These are phyloP conservation scores for Aphodius sticticus DNA, from an alignment of 2,888 invertebrate genomes.

Conservation along the genomic window DNA sequence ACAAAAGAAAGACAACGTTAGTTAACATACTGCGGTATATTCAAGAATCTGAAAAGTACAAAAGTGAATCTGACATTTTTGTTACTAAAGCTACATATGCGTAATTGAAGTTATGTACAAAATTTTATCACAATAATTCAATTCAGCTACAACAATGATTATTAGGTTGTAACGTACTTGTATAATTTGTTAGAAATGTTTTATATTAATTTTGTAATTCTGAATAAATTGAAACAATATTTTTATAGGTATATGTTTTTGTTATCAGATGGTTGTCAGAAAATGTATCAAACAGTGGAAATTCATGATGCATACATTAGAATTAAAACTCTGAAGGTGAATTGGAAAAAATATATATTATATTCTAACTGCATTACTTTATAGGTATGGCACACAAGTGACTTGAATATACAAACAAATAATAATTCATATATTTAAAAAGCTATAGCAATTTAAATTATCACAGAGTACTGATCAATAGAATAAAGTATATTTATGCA, in stretches of 20 bases:
- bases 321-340: neutral
- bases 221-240: neutral
- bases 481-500: neutral
- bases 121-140: conserved; percentile 4
- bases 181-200: neutral
- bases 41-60: neutral
- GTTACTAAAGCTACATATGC: neutral
- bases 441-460: neutral
- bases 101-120: neutral
- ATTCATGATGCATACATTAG: neutral
- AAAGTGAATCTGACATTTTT: conserved; percentile 4
- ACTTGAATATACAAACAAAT: neutral
- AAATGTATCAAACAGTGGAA: neutral
- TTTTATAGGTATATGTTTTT: neutral
- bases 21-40: neutral
- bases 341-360: neutral
- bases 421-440: neutral
- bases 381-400: neutral
- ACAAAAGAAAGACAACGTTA: conserved; percentile 28
- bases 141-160: neutral
- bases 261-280: neutral
- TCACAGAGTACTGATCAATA: conserved; percentile 1
- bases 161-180: neutral
- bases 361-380: neutral
- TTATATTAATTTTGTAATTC: neutral